phyloP scores from a whole-genome alignment of 2,888 invertebrate genomes.

The Brachyptera putata region DNA sequence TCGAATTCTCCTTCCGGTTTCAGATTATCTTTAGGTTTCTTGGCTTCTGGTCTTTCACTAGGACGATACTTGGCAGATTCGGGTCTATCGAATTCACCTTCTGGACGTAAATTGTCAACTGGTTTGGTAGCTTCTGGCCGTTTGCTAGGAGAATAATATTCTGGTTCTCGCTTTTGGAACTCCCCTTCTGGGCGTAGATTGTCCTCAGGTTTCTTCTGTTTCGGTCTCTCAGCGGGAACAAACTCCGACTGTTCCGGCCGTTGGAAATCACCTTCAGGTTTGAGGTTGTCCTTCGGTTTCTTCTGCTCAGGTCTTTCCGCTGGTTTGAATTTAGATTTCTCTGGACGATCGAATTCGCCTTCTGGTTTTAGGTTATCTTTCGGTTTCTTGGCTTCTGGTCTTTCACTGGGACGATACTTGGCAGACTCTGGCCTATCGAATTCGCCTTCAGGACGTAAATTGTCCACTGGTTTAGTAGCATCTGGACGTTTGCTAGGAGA shows the following conservation, averaged over 20 bases:
- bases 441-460: conserved; percentile 36
- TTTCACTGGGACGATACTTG: conserved; percentile 39
- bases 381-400: conserved; percentile 40
- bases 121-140: conserved; percentile 41
- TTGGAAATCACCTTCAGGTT: conserved; percentile 40
- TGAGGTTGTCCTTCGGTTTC: conserved; percentile 39
- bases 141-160: conserved; percentile 38
- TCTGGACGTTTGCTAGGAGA: conserved; percentile 38
- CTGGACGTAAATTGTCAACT: conserved; percentile 53
- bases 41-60: conserved; percentile 47
- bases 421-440: conserved; percentile 37
- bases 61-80: conserved; percentile 45
- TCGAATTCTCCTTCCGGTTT: conserved; percentile 29
- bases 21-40: conserved; percentile 48
- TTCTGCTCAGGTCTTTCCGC: conserved; percentile 56
- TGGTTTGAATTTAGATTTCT: conserved; percentile 46
- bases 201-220: conserved; percentile 59
- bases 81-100: conserved; percentile 46
- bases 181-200: conserved; percentile 44
- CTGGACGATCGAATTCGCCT: conserved; percentile 53
- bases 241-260: conserved; percentile 42
- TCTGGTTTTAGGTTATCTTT: conserved; percentile 52
- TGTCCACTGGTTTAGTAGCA: conserved; percentile 37
- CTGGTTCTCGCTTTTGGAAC: conserved; percentile 42
- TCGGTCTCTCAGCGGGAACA: conserved; percentile 56